Conservation (phyloP, 2,888 invertebrate genomes). For the Eupithecia centaureata region DNA sequence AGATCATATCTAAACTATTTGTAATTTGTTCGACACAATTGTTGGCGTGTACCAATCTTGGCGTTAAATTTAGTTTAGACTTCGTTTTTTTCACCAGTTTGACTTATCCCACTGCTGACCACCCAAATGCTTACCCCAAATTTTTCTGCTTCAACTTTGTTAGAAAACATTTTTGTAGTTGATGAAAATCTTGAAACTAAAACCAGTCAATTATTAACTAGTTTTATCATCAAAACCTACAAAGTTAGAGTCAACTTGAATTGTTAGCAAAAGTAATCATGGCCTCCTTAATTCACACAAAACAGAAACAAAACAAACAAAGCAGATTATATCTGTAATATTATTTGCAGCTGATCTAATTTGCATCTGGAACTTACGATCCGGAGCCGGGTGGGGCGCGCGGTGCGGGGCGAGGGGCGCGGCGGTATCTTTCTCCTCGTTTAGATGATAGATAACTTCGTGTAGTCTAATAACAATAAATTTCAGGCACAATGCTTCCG, state of each 20-base stretch:
- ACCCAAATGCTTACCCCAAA: too few relatives aligned
- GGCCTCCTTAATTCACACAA: background rate
- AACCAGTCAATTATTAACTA: background rate
- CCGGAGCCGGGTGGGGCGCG: conserved; percentile 6
- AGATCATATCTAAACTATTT: conserved; percentile 48
- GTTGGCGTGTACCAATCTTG: background rate
- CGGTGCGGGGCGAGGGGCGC: conserved; percentile 7
- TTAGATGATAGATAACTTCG: conserved; percentile 44
- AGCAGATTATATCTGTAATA: conserved; percentile 28
- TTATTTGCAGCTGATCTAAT: conserved; percentile 38
- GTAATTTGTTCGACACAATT: conserved; percentile 44
- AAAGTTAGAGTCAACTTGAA: background rate
- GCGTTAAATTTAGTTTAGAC: too few relatives aligned
- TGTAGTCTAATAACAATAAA: conserved; percentile 43
- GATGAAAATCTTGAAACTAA: background rate
- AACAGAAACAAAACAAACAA: conserved; percentile 25
- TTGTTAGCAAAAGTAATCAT: background rate
- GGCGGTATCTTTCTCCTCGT: conserved; percentile 41
- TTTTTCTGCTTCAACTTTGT: too few relatives aligned
- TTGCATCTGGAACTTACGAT: conserved; percentile 38
- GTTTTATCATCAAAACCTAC: background rate
- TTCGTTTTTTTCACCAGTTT: too few relatives aligned
- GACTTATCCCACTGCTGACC: too few relatives aligned
- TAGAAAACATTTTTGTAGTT: background rate
- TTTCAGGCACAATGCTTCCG: conserved; percentile 38